These are phyloP conservation scores for Anarhynchus alexandrinus DNA, from an alignment of 2,113 vertebrate species.

Conservation along the genomic window DNA sequence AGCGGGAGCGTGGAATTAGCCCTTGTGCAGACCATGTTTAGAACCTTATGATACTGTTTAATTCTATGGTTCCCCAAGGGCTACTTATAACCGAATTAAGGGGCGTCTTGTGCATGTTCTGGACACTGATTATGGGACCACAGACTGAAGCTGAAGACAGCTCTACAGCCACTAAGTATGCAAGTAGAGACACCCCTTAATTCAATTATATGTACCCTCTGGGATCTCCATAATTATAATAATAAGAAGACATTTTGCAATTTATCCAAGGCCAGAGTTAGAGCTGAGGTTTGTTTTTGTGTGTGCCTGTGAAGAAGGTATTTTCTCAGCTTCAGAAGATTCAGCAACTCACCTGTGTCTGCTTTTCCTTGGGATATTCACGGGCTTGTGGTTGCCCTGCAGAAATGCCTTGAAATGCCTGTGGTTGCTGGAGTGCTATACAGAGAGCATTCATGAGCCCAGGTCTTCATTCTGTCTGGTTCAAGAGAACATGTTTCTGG, in stretches of 20 bases:
- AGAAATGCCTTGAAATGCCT: not conserved
- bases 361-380: not conserved
- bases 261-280: constrained; percentile 22
- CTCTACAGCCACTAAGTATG: constrained; percentile 53
- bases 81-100: constrained; percentile 63
- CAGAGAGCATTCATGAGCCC: not conserved
- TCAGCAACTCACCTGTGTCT: not conserved
- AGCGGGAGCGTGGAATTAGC: not conserved
- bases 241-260: constrained; percentile 20
- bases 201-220: constrained; percentile 55
- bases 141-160: constrained; percentile 59
- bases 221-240: constrained; percentile 40
- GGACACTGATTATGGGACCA: constrained; percentile 57
- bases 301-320: not conserved
- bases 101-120: constrained; percentile 52
- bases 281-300: not conserved
- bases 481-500: not conserved
- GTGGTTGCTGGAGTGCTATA: not conserved
- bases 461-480: not conserved
- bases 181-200: constrained; percentile 55
- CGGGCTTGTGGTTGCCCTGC: no score
- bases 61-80: constrained; percentile 49
- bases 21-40: constrained; percentile 32
- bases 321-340: not conserved
- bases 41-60: constrained; percentile 64